phyloP scores from a whole-genome alignment of 1,140 invertebrate genomes.

The Drosophila neocordata region DNA sequence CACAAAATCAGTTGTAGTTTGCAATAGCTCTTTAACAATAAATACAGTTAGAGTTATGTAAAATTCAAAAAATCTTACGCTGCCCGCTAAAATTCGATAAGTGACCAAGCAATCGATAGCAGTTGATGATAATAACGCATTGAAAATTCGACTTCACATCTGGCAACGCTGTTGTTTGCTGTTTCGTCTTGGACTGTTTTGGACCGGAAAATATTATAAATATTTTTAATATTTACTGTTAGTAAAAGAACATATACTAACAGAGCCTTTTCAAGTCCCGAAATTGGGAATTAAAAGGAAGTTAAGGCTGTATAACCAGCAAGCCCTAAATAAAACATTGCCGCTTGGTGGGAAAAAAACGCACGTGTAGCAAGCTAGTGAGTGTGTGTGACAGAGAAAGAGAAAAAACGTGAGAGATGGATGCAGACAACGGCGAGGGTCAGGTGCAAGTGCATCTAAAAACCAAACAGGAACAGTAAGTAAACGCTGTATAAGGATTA shows the following conservation, averaged over 20 bases:
- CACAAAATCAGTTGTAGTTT: too few relatives aligned
- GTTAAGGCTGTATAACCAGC: not conserved
- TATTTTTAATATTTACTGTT: not conserved
- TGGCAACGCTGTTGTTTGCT: not conserved
- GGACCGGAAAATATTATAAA: not conserved
- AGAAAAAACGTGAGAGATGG: conserved; percentile 53
- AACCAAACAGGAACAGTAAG: conserved; percentile 92
- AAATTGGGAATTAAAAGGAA: not conserved
- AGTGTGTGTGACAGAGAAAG: conserved; percentile 25
- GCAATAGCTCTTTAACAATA: too few relatives aligned
- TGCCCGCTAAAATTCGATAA: not conserved
- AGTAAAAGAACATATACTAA: not conserved
- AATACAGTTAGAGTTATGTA: too few relatives aligned
- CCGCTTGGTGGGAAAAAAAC: conserved; percentile 14
- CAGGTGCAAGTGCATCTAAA: conserved; percentile 90
- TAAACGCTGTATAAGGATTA: conserved; percentile 85
- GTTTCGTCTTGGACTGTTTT: not conserved
- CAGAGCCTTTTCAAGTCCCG: not conserved
- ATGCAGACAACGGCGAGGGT: conserved; percentile 81
- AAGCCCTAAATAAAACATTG: not conserved
- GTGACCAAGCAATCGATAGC: not conserved
- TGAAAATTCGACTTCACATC: not conserved
- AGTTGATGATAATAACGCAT: not conserved
- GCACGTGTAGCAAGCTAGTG: conserved; percentile 6
- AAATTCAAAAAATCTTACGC: too few relatives aligned